phyloP scores from a whole-genome alignment of 2,888 invertebrate genomes.

The Adelphocoris suturalis region DNA sequence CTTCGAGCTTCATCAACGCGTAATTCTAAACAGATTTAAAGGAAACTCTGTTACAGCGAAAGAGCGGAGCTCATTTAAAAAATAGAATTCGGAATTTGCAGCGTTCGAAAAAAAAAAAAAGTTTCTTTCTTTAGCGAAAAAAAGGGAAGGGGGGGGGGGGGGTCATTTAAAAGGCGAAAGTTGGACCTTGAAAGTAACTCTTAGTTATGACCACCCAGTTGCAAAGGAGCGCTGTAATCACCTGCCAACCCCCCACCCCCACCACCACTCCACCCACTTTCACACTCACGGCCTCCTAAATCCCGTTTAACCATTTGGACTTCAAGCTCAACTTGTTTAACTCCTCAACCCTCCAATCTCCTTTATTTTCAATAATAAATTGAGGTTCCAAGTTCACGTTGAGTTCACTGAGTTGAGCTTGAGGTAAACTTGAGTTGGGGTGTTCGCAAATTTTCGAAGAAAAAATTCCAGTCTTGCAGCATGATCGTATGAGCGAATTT shows the following conservation, averaged over 20 bases:
- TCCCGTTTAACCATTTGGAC: neutral
- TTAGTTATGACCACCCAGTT: constrained; percentile 35
- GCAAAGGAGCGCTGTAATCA: constrained; percentile 42
- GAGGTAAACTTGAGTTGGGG: neutral
- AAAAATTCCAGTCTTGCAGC: neutral
- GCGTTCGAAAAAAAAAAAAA: constrained; percentile 3
- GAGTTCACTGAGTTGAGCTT: neutral
- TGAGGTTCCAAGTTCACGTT: constrained; percentile 44
- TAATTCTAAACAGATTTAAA: constrained; percentile 13
- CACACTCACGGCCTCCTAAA: neutral
- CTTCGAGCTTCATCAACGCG: neutral
- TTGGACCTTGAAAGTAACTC: constrained; percentile 35
- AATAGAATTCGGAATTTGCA: constrained; percentile 12
- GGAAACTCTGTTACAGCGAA: neutral
- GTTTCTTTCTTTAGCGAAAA: neutral
- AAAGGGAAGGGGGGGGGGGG: neutral
- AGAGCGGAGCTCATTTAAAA: constrained; percentile 4
- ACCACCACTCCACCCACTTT: neutral
- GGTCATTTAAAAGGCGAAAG: constrained; percentile 28
- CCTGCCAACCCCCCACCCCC: neutral
- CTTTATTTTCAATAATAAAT: constrained; percentile 56
- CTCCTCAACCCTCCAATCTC: neutral
- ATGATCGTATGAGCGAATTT: too few relatives aligned
- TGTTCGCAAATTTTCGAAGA: neutral
- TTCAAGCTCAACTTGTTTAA: constrained; percentile 10